Conservation (phyloP, 2,113 vertebrate species). For the Bujurquina vittata region DNA sequence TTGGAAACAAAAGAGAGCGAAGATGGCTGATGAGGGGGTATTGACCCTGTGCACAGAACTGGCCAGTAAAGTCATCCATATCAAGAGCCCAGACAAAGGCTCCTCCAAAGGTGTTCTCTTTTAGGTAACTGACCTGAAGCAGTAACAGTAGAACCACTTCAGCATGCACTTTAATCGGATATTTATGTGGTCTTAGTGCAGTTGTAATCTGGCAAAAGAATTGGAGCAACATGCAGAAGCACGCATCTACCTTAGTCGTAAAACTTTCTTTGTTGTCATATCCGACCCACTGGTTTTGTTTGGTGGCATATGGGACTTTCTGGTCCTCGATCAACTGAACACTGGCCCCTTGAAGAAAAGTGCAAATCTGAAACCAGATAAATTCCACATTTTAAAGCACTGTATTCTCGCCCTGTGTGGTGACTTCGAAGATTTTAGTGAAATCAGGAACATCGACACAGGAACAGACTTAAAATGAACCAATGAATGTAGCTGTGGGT, state of each 20-base stretch:
- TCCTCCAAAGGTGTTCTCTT: constrained; percentile 80
- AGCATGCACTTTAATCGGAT: not conserved
- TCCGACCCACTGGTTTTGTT: constrained; percentile 80
- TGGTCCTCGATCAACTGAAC: constrained; percentile 77
- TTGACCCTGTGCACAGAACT: constrained; percentile 79
- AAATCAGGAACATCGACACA: not conserved
- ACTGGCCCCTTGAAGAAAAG: constrained; percentile 75
- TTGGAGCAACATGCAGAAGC: not conserved
- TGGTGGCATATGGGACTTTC: constrained; percentile 81
- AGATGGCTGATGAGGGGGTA: constrained; percentile 78
- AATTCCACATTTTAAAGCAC: not conserved
- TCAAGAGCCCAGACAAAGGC: constrained; percentile 85
- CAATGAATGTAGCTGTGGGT: not conserved
- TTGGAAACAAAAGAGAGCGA: constrained; percentile 61
- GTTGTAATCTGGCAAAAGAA: not conserved
- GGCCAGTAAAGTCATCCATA: constrained; percentile 84
- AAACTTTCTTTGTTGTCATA: constrained; percentile 81
- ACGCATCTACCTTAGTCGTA: constrained; percentile 77
- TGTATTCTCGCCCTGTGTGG: not conserved
- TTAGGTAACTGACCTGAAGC: constrained; percentile 78
- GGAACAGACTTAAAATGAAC: not conserved
- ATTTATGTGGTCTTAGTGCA: not conserved
- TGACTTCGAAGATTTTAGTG: not conserved
- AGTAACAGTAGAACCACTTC: not conserved
- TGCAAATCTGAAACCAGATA: constrained; percentile 76